These are phyloP conservation scores for Lepus americanus DNA, from an alignment of 2,113 vertebrate species.

Conservation along the genomic window DNA sequence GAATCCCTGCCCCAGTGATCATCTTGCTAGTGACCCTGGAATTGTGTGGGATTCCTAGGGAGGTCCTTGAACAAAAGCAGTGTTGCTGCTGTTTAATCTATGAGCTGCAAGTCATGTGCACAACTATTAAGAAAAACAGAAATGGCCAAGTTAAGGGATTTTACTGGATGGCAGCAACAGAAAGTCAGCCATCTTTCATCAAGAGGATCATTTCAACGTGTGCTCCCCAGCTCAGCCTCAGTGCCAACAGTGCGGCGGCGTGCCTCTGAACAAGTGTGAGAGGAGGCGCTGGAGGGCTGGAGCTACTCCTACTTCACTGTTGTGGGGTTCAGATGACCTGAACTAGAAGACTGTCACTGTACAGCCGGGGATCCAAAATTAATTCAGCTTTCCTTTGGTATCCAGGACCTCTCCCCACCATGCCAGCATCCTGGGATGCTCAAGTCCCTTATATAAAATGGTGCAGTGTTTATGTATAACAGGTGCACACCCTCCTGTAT, in stretches of 20 bases:
- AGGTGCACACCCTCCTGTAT: too few relatives aligned
- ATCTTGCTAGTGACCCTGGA: neutral
- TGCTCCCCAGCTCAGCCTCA: accelerated
- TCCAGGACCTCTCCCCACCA: too few relatives aligned
- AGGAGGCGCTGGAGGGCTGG: accelerated
- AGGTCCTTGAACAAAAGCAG: neutral
- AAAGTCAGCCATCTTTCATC: neutral
- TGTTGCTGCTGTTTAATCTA: neutral
- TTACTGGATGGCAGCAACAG: neutral
- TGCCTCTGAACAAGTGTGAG: too few relatives aligned
- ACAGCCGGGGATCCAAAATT: neutral
- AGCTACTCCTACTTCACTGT: neutral
- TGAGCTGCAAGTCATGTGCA: neutral
- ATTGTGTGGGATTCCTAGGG: neutral
- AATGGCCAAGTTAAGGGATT: neutral
- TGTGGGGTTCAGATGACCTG: too few relatives aligned
- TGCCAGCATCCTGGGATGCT: too few relatives aligned
- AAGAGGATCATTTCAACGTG: neutral
- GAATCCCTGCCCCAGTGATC: neutral
- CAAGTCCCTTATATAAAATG: too few relatives aligned
- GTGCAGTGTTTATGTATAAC: too few relatives aligned
- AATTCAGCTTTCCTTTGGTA: neutral
- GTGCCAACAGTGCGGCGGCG: too few relatives aligned
- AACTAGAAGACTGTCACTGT: neutral
- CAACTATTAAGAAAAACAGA: neutral